A percentile compares a stretch with the other conserved stretches of the same genome.
These are phyloP conservation scores for Gambelia wislizenii DNA, from an alignment of 2,797 vertebrate genomes.

Conservation along the genomic window DNA sequence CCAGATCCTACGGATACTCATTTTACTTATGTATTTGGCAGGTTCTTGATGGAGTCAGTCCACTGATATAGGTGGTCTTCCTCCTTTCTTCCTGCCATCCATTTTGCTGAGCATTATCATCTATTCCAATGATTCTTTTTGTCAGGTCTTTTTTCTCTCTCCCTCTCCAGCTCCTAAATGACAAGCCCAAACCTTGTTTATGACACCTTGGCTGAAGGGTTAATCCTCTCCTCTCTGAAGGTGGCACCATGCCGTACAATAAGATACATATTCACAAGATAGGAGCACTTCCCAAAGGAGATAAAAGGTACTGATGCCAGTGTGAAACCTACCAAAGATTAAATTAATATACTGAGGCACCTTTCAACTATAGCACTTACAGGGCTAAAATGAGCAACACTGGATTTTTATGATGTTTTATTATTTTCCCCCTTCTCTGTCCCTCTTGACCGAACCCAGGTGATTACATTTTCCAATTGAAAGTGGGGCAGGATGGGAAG, in stretches of 20 bases:
- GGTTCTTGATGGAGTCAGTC: too few species aligned
- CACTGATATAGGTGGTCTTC: too few species aligned
- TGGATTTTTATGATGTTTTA: not conserved
- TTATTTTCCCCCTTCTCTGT: slow-evolving; percentile 51
- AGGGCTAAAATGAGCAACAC: slow-evolving; percentile 53
- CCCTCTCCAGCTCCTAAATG: not conserved
- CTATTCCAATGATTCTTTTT: not conserved
- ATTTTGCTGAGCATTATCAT: not conserved
- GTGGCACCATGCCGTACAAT: not conserved
- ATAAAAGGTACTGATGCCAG: slow-evolving; percentile 7
- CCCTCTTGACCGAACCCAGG: slow-evolving; percentile 8
- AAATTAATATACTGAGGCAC: slow-evolving; percentile 44
- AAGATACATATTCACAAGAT: not conserved
- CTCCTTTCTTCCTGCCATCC: too few species aligned
- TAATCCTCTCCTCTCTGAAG: slow-evolving; percentile 19
- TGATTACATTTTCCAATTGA: slow-evolving; percentile 36
- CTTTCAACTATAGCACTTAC: slow-evolving; percentile 45
- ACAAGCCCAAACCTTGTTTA: not conserved
- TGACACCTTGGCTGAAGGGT: not conserved
- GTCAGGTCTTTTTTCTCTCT: too few species aligned
- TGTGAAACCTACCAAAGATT: slow-evolving; percentile 40
- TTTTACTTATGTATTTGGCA: too few species aligned
- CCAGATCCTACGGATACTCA: too few species aligned
- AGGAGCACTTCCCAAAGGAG: slow-evolving; percentile 39
- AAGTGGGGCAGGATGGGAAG: not conserved